phyloP scores from a whole-genome alignment of 2,113 vertebrate genomes.

The Nerophis ophidion region DNA sequence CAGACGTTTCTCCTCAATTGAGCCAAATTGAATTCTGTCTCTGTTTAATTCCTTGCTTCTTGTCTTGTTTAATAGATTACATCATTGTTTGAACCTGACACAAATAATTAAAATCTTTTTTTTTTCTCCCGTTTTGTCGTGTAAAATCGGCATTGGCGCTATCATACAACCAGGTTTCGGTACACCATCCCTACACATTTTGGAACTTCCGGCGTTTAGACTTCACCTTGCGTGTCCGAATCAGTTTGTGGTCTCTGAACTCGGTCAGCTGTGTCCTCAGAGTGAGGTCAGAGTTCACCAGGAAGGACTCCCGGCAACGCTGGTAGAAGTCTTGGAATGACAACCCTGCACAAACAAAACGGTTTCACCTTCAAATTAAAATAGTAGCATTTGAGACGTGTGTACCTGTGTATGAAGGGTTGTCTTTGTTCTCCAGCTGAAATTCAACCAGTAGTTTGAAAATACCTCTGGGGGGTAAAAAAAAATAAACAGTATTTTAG shows the following conservation, averaged over 20 bases:
- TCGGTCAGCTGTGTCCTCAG: constrained; percentile 95
- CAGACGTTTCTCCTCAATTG: too few species aligned
- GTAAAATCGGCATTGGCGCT: too few species aligned
- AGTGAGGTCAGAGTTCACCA: constrained; percentile 95
- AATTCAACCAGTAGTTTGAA: constrained; percentile 88
- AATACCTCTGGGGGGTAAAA: constrained; percentile 79
- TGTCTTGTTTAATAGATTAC: too few species aligned
- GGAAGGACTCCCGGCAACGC: constrained; percentile 92
- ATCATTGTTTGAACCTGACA: too few species aligned
- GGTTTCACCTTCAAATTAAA: neutral
- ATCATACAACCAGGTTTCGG: too few species aligned
- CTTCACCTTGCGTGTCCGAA: constrained; percentile 87
- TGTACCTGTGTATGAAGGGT: constrained; percentile 81
- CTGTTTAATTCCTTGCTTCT: too few species aligned
- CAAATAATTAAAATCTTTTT: too few species aligned
- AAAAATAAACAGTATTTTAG: neutral
- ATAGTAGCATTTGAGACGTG: fast-evolving
- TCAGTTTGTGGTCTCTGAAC: constrained; percentile 95
- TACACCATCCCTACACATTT: too few species aligned
- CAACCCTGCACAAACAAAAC: constrained; percentile 71
- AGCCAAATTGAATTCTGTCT: too few species aligned
- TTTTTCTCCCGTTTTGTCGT: too few species aligned
- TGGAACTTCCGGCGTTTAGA: neutral
- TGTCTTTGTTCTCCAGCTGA: constrained; percentile 92
- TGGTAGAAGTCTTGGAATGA: constrained; percentile 99